Evolutionary conservation across 2,797 vertebrate genomes (phyloP), one percentile per base, ranked within the genome.

Genomic region (Myotis vivesi): DNA sequence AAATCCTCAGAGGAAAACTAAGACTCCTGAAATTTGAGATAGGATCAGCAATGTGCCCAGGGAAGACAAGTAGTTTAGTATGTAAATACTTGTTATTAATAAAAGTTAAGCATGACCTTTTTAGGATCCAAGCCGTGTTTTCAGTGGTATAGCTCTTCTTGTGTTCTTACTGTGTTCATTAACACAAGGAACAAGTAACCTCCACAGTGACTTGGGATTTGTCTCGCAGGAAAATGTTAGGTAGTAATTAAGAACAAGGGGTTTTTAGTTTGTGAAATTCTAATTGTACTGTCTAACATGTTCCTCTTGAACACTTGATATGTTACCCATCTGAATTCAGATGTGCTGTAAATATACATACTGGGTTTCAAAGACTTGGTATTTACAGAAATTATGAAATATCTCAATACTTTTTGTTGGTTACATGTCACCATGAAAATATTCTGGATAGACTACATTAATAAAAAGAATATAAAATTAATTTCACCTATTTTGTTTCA

Each of bases 1-100:
- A 71, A 51, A 80, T 86, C 55, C 38, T 92, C 75, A 79, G 91
- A 83, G 82, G 71, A 96, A 95, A 95, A 84, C 16, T 6, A 41
- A 66, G 94, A 83, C 38, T 75, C 41, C 25, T 87, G 5, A 94
- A 93, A 57, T 79, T 91, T 77, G 77, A 79, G 33, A 28, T 41
- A 77, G 28, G 62, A 92, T 94, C 41, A 92, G 72, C 91, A 88
- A 92, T 89, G 23, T 79, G 72, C 28, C 13, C 38, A 95, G 33
- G 57, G 55, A 87, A 87, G 76, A 33, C 69, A 80, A 88, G n/a
- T 53, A 69, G 33, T 91, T 95, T 91, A 86, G 46, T 73, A 59
- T 69, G 69, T 79, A 85, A 49, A 75, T 86, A 66, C 25, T 86
- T 87, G 20, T 66, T 89, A 53, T 76, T 89, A 92, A 51, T 86